These are phyloP conservation scores for Polyommatus iphigenia DNA, from an alignment of 2,888 invertebrate genomes.

Conservation along the genomic window DNA sequence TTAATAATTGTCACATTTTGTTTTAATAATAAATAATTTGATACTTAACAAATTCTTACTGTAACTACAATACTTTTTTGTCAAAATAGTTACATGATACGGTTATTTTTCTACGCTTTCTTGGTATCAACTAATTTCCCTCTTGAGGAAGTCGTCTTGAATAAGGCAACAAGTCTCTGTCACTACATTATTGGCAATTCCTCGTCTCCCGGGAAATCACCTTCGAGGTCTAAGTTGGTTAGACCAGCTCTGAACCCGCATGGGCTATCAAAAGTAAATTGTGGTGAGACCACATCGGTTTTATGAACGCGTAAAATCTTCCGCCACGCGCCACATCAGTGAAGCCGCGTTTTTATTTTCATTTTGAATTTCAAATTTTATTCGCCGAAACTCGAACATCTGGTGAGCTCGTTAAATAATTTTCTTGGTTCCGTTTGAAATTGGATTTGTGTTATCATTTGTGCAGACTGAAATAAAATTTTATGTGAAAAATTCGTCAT, in stretches of 20 bases:
- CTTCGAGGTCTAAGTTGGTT: conserved; percentile 43
- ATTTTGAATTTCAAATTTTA: conserved; percentile 36
- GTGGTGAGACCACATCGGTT: conserved; percentile 43
- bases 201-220: conserved; percentile 49
- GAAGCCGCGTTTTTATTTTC: conserved; percentile 36
- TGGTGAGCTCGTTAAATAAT: conserved; percentile 27
- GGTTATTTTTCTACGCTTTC: neutral
- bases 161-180: conserved; percentile 35
- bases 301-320: conserved; percentile 43
- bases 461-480: neutral
- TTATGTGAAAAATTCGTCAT: neutral
- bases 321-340: conserved; percentile 43
- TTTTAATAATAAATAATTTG: too few relatives aligned
- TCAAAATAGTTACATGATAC: too few relatives aligned
- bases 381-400: conserved; percentile 30
- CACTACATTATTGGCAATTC: conserved; percentile 36
- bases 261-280: conserved; percentile 45
- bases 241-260: conserved; percentile 36
- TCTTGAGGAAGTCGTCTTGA: conserved; percentile 20
- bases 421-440: conserved; percentile 23
- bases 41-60: neutral
- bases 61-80: neutral
- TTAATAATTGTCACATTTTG: too few relatives aligned
- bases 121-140: conserved; percentile 5
- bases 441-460: conserved; percentile 1